Conservation (phyloP, 2,113 vertebrate genomes). For the Pseudopipra pipra region DNA sequence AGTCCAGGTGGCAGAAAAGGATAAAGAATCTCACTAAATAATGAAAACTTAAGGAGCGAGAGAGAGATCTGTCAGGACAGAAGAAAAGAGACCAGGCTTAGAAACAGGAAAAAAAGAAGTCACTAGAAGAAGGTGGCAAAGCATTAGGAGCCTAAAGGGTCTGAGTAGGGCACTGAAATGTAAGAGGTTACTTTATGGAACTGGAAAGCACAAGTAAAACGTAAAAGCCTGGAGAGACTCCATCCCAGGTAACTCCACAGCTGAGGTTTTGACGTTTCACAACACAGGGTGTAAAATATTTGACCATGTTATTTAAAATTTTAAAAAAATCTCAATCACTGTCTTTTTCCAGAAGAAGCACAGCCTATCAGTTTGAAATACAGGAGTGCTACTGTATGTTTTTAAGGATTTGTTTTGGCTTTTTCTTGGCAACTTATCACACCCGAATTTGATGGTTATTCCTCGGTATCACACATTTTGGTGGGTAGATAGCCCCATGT, state of each 20-base stretch:
- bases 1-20: neutral
- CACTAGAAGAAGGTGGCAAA: neutral
- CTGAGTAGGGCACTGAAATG: neutral
- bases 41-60: neutral
- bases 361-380: neutral
- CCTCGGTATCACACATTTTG: neutral
- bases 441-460: neutral
- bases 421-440: neutral
- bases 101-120: neutral
- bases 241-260: neutral
- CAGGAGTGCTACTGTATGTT: neutral
- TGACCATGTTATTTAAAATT: neutral
- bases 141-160: neutral
- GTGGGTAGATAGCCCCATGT: neutral
- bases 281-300: neutral
- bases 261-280: neutral
- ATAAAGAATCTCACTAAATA: constrained; percentile 17
- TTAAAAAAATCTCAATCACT: neutral
- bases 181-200: neutral
- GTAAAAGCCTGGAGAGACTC: neutral
- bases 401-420: neutral
- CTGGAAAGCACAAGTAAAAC: neutral
- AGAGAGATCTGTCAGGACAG: neutral
- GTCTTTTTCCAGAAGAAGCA: neutral
- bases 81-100: neutral